Base-by-base conservation (phyloP, 1,140 invertebrate genomes). In the Megathymus violae region DNA sequence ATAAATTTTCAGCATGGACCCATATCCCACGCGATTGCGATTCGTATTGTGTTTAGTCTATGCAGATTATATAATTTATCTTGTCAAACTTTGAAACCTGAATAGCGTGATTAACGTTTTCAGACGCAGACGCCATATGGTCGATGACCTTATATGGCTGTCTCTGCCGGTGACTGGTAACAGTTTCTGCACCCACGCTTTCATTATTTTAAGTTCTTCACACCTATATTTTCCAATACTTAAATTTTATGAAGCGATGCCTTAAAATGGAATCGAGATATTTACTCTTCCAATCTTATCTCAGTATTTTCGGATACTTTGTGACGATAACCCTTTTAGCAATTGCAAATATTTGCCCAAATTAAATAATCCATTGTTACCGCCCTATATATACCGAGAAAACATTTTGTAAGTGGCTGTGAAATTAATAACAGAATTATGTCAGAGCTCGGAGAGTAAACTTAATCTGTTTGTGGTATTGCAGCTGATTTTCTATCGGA, bases 131-230 rank as follows among this genome's bases (percentile, higher is more conserved):
- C 63, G 48, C 76, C 76, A 78, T 78, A 78, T 78, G 76, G 76
- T 69, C 70, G 73, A 67, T 59, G 76, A 76, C 73, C 76, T 78
- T 78, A 66, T 69, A 52, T 59, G 56, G 48, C 40, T 59, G 56
- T 43, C 40, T 50, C 15, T 66, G 54, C 44, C 27, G 11, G 51
- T 66, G 64, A 73, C 60, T 75, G 65, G 63, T 71, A 71, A 63
- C 59, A 58, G 60, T 63, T 67, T 61, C 62, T 67, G 69, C 69
- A 64, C 58, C 67, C 27, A 69, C 62, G 59, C 50, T 34, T 25
- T 64, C 59, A 48, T 38, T 61, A 43, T 56, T 50, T 50, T 50
- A 41, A 34, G 58, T 22, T 52, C 22, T 17, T 47, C 5, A 22
- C 50, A 59, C 15, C 15, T 59, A 38, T 47, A 47, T 59, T 47